Percentiles rank a stretch among this genome's conserved stretches.
These are phyloP conservation scores for Microcebus lehilahytsara DNA, from an alignment of 2,113 vertebrate species.

Conservation along the genomic window DNA sequence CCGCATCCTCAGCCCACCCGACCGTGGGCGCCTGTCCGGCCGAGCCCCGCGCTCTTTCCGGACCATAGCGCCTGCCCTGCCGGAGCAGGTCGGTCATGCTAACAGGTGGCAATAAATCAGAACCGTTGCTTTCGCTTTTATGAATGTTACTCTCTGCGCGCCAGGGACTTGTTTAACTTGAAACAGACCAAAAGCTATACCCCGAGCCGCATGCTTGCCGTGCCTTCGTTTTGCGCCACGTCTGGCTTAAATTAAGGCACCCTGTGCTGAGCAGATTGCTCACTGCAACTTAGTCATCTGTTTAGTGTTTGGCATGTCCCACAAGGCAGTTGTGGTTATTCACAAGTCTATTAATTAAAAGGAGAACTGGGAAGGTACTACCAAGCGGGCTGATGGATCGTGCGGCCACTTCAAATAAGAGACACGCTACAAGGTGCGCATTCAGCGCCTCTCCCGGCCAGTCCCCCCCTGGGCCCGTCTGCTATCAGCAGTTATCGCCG, in stretches of 20 bases:
- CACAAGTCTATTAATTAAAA: constrained; percentile 87
- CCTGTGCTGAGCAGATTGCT: constrained; percentile 77
- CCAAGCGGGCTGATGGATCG: constrained; percentile 76
- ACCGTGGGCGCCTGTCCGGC: not conserved
- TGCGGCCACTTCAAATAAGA: constrained; percentile 79
- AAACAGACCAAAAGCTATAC: constrained; percentile 81
- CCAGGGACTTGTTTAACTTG: constrained; percentile 81
- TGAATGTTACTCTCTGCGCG: constrained; percentile 78
- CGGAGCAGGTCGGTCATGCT: constrained; percentile 31
- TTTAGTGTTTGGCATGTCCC: constrained; percentile 82
- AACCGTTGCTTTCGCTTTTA: constrained; percentile 79
- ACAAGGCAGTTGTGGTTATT: constrained; percentile 83
- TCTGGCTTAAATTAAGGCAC: constrained; percentile 86
- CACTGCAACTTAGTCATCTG: constrained; percentile 83
- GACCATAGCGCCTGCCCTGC: not conserved
- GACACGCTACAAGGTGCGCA: constrained; percentile 49
- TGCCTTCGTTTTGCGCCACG: constrained; percentile 75
- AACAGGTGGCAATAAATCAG: constrained; percentile 84
- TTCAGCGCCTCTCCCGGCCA: not conserved
- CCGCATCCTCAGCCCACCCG: not conserved
- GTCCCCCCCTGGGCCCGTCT: constrained; percentile 54
- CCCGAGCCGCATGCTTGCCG: constrained; percentile 69
- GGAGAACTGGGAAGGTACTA: constrained; percentile 80
- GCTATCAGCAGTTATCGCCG: constrained; percentile 55
- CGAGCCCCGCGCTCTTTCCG: not conserved